Base-by-base conservation (phyloP, 2,113 vertebrate genomes). In the Nibea albiflora region DNA sequence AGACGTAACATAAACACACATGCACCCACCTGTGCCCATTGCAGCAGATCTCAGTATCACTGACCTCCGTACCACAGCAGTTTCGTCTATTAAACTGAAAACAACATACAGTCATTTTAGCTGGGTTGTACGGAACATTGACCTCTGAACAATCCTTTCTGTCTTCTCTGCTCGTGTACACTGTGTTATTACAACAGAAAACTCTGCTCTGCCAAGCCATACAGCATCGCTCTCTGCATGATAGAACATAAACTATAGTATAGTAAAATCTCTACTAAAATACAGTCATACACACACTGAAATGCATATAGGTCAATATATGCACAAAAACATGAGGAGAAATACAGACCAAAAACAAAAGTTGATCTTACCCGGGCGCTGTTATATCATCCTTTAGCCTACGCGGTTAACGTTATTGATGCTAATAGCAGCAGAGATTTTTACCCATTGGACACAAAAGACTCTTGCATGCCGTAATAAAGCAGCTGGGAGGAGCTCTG, bases 401-500 rank as follows among this genome's bases (percentile, higher is more conserved):
- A 39, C 46, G 49, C 9, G 1, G 20, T 71, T 50, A 50, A 1
- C 0, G 24, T 31, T 65, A 44, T n/a, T 39, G 3, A 57, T 1
- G 12, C 35, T 10, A 53, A 5, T 4, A 0, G 12, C 56, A 12
- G 26, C 70, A 4, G n/a, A 6, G 6, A 15, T 53, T 44, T 47
- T 11, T 6, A 39, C 67, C 26, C 42, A 7, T 50, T 9, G 50
- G 20, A 56, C 17, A 17, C 39, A 56, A 58, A 81, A 19, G 44
- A 49, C 54, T 7, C 20, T 52, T 39, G 5, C 26, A 44, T 11
- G 11, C 11, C 60, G 1, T n/a, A 31, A 44, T 71, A 73, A 6
- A 62, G n/a, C 11, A 63, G 71, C 5, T 56, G 81, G 82, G 87
- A 24, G 85, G 85, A 81, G 80, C 79, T 76, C 39, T 0, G 42